Conservation (phyloP, 1,140 invertebrate genomes). For the Solenopsis fugax region DNA sequence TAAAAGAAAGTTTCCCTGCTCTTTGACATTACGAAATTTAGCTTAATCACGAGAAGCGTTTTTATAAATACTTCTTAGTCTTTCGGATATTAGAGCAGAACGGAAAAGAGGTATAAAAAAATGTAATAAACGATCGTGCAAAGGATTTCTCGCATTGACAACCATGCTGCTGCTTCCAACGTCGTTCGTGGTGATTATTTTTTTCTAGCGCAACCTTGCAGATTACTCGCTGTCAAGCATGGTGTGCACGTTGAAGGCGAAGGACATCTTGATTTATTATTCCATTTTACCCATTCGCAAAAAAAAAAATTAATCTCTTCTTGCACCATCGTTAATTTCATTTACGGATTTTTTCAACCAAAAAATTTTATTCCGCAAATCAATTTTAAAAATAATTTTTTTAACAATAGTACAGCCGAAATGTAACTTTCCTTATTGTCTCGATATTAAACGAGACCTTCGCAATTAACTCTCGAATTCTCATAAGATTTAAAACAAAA, state of each 20-base stretch:
- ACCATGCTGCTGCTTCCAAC: background rate
- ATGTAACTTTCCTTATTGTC: background rate
- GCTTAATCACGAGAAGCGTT: background rate
- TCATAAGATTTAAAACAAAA: conserved; percentile 3
- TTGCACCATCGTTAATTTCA: background rate
- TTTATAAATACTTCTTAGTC: background rate
- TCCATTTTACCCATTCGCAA: background rate
- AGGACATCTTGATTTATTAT: conserved; percentile 41
- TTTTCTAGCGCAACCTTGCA: conserved; percentile 41
- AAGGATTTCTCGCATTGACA: conserved; percentile 17
- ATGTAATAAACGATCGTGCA: background rate
- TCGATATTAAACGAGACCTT: background rate
- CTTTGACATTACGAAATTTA: background rate
- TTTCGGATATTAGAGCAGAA: background rate
- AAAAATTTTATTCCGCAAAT: background rate
- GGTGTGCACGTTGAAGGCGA: background rate
- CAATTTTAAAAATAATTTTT: background rate
- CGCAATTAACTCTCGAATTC: background rate
- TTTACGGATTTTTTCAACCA: background rate
- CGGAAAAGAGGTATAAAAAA: background rate
- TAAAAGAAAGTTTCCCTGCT: background rate
- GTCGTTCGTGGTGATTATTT: conserved; percentile 27
- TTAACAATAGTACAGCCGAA: background rate
- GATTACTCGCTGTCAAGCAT: conserved; percentile 25
- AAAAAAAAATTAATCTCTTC: conserved; percentile 19